Conservation (phyloP, 2,797 vertebrate genomes). For the Holocentrus rufus region DNA sequence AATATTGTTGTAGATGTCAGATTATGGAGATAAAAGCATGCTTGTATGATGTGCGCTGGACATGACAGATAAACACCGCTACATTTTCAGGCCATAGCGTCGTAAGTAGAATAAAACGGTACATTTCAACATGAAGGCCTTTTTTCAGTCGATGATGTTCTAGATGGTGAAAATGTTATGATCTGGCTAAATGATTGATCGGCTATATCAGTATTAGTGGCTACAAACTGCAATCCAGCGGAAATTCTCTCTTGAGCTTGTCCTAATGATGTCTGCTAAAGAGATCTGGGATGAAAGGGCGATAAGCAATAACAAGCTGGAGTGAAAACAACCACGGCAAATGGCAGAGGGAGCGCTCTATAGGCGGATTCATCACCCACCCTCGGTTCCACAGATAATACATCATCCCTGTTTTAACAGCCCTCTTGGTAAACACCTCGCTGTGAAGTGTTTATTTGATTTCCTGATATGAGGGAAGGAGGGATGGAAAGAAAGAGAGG, state of each 20-base stretch:
- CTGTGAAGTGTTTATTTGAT: conserved; percentile 57
- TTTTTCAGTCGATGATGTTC: not conserved
- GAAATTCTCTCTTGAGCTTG: not conserved
- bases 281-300: conserved; percentile 8
- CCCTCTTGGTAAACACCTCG: conserved; percentile 49
- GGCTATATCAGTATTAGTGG: not conserved
- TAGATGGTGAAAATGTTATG: not conserved
- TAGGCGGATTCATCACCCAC: conserved; percentile 24
- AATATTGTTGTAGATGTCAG: conserved; percentile 54
- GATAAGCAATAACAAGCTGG: conserved; percentile 10
- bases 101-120: not conserved
- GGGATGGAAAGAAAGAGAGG: conserved; percentile 24
- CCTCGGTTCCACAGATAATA: conserved; percentile 20
- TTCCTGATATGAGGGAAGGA: conserved; percentile 32
- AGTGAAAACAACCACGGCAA: conserved; percentile 30
- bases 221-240: not conserved
- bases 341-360: not conserved
- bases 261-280: conserved; percentile 17
- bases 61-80: conserved; percentile 40
- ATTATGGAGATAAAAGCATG: conserved; percentile 50
- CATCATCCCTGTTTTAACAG: conserved; percentile 39
- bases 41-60: conserved; percentile 54
- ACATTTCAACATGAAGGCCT: not conserved
- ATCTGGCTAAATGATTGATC: not conserved
- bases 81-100: conserved; percentile 21